These are phyloP conservation scores for Callitettix versicolor DNA, from an alignment of 1,140 invertebrate species.

Conservation along the genomic window DNA sequence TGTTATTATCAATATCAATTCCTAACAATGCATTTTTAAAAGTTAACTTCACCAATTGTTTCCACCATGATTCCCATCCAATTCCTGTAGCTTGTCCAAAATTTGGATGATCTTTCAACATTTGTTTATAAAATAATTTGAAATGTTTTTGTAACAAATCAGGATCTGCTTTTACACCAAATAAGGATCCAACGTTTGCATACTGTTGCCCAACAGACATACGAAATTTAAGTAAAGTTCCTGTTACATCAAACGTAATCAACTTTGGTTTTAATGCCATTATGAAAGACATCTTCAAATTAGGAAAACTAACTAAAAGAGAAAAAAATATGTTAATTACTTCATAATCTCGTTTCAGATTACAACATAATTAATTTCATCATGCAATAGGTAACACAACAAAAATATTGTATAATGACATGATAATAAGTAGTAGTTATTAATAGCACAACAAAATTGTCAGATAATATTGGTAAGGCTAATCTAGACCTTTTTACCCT, in stretches of 20 bases:
- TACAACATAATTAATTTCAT: no score
- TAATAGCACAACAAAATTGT: no score
- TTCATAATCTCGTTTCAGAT: no score
- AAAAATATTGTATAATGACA: no score
- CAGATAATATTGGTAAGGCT: no score
- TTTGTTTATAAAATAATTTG: conserved; percentile 45
- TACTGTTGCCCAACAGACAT: conserved; percentile 63
- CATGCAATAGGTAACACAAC: no score
- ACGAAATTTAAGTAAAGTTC: conserved; percentile 64
- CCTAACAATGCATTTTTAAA: conserved; percentile 8
- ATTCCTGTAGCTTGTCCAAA: conserved; percentile 58
- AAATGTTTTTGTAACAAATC: conserved; percentile 50
- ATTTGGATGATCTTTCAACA: conserved; percentile 62
- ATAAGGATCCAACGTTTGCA: conserved; percentile 48
- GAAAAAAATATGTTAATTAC: neutral
- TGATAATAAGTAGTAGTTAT: no score
- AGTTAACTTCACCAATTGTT: conserved; percentile 10
- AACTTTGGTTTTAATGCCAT: conserved; percentile 29
- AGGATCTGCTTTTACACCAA: conserved; percentile 52
- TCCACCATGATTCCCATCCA: conserved; percentile 75
- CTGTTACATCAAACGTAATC: conserved; percentile 81
- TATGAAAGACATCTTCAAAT: no score
- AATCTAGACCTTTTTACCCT: no score
- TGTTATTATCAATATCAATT: conserved; percentile 29
- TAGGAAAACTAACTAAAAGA: neutral